These are phyloP conservation scores for Mesorhabditis belari DNA, from an alignment of 2,888 invertebrate genomes.

Conservation along the genomic window DNA sequence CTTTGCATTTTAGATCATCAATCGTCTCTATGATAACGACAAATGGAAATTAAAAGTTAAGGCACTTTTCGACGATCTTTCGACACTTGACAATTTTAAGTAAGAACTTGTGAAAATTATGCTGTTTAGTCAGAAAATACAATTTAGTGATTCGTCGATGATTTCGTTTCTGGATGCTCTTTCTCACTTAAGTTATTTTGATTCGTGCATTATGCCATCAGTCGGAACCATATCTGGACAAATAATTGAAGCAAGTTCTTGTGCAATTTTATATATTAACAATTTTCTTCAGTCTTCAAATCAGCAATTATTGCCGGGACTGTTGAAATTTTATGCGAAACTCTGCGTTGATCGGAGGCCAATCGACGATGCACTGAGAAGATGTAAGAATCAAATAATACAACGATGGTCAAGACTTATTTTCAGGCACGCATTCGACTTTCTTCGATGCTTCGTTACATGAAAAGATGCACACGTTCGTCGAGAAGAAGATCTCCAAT, in stretches of 20 bases:
- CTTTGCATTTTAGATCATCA: not conserved
- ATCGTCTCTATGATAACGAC: not conserved
- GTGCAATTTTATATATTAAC: not conserved
- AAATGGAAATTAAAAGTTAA: not conserved
- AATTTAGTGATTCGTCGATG: not conserved
- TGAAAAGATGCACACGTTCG: not conserved
- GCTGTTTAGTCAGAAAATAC: not conserved
- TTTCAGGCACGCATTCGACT: not conserved
- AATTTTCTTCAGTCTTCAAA: not conserved
- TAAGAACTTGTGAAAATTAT: not conserved
- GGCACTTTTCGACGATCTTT: no score
- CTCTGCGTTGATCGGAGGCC: constrained; percentile 12
- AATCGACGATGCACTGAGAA: constrained; percentile 3
- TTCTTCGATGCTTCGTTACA: not conserved
- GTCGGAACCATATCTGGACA: constrained; percentile 25
- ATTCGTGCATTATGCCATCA: constrained; percentile 32
- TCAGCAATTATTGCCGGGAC: not conserved
- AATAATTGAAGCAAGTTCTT: constrained; percentile 5
- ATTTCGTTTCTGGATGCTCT: constrained; percentile 17
- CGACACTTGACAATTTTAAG: not conserved
- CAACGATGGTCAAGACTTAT: not conserved
- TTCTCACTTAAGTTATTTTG: constrained; percentile 23
- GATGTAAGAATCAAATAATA: constrained; percentile 1
- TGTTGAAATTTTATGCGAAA: constrained; percentile 11
- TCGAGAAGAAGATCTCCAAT: not conserved